Conservation (phyloP, 2,113 vertebrate genomes). For the Megaleporinus macrocephalus region DNA sequence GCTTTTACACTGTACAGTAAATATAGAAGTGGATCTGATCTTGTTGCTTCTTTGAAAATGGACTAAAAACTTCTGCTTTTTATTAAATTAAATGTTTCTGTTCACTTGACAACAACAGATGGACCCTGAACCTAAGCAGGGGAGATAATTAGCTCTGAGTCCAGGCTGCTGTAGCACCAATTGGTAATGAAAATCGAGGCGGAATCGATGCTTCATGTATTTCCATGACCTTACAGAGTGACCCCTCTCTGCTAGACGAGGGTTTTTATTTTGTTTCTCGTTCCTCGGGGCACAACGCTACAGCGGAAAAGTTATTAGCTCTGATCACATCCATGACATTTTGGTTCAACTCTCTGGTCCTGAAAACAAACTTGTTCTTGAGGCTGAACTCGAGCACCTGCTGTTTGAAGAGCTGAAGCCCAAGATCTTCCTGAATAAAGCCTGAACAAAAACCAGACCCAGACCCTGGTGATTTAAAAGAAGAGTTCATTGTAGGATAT, state of each 20-base stretch:
- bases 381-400: neutral
- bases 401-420: neutral
- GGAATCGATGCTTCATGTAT: neutral
- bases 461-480: too few relatives aligned
- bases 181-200: neutral
- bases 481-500: too few relatives aligned
- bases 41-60: too few relatives aligned
- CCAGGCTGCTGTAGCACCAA: neutral
- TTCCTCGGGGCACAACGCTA: neutral
- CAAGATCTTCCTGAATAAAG: neutral
- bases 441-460: too few relatives aligned
- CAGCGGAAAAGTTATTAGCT: neutral
- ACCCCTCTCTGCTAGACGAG: neutral
- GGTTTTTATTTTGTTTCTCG: neutral
- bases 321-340: neutral
- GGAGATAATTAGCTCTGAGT: neutral
- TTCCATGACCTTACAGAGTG: neutral
- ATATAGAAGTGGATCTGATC: too few relatives aligned
- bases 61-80: too few relatives aligned
- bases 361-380: neutral
- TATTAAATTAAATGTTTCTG: too few relatives aligned
- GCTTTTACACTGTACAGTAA: too few relatives aligned
- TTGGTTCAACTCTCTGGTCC: neutral
- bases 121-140: neutral
- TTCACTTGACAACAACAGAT: too few relatives aligned